A percentile compares a stretch with the other conserved stretches of the same genome.
Conservation (phyloP, 1,140 invertebrate species). For the Drosophila carrolli region DNA sequence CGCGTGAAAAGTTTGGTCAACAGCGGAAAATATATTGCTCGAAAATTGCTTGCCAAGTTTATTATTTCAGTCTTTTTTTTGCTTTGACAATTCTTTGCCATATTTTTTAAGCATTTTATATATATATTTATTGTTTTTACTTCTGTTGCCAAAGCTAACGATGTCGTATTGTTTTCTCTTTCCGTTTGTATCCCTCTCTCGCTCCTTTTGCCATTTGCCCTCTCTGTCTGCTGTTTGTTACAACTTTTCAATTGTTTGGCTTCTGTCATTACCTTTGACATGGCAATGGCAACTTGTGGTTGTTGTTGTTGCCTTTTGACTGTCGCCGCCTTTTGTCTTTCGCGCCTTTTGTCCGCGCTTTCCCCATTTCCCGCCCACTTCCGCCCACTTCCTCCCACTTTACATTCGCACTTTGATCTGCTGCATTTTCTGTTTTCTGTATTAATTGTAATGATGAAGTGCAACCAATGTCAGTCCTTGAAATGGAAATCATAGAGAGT, state of each 20-base stretch:
- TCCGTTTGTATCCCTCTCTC: neutral
- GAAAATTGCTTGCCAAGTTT: conserved; percentile 67
- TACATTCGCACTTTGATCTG: conserved; percentile 66
- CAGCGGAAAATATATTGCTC: conserved; percentile 75
- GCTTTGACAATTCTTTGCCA: conserved; percentile 69
- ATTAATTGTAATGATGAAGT: conserved; percentile 79
- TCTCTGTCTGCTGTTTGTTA: conserved; percentile 58
- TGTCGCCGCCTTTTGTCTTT: conserved; percentile 78
- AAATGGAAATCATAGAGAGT: neutral
- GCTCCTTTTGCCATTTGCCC: conserved; percentile 16
- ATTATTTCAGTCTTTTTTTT: conserved; percentile 30
- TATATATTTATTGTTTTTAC: conserved; percentile 4
- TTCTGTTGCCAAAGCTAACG: conserved; percentile 39
- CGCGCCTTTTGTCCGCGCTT: conserved; percentile 64
- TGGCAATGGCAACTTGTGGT: conserved; percentile 64
- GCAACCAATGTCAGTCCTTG: conserved; percentile 43
- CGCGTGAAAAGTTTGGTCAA: conserved; percentile 73
- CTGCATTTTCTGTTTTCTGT: conserved; percentile 67
- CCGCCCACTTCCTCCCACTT: conserved; percentile 14
- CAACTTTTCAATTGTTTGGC: conserved; percentile 81
- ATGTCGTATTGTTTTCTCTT: conserved; percentile 62
- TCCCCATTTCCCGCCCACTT: conserved; percentile 12
- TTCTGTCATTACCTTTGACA: conserved; percentile 82
- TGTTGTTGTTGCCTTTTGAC: conserved; percentile 73
- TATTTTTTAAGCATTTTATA: conserved; percentile 38